phyloP scores from a whole-genome alignment of 2,888 invertebrate species.

The Xanthia icteritia region DNA sequence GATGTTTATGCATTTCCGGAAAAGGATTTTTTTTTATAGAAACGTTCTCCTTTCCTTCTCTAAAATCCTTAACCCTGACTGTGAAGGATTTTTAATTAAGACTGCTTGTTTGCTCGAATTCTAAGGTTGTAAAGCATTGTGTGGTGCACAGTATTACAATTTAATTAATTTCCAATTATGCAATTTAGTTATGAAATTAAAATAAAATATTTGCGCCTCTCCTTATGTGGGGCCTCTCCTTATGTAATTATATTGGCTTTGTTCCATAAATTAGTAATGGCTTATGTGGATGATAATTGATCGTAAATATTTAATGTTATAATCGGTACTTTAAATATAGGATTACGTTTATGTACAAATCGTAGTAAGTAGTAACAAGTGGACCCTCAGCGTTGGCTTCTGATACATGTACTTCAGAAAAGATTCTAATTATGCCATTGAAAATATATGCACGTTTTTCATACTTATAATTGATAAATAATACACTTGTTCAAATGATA shows the following conservation, averaged over 20 bases:
- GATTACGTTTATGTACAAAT: conserved; percentile 58
- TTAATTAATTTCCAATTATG: not conserved
- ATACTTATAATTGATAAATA: not conserved
- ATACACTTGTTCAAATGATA: conserved; percentile 27
- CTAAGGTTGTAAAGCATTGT: not conserved
- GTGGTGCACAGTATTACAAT: not conserved
- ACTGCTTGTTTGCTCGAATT: not conserved
- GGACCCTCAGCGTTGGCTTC: conserved; percentile 53
- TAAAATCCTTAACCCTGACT: no score
- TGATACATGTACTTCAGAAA: conserved; percentile 32
- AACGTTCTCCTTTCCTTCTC: not conserved
- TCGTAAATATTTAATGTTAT: conserved; percentile 69
- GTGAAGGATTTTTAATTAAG: conserved; percentile 17
- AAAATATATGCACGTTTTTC: conserved; percentile 20
- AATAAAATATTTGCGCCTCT: conserved; percentile 44
- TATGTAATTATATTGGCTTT: conserved; percentile 64
- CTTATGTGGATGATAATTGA: conserved; percentile 66
- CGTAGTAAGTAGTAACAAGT: conserved; percentile 40
- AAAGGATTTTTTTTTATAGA: conserved; percentile 21
- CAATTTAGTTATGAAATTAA: not conserved
- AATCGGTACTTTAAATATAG: conserved; percentile 49
- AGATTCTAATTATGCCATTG: conserved; percentile 21
- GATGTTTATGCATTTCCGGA: conserved; percentile 4
- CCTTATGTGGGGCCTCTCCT: conserved; percentile 55
- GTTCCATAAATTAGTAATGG: conserved; percentile 67